A percentile compares a stretch with the other conserved stretches of the same genome.
These are phyloP conservation scores for Herminia tarsipennalis DNA, from an alignment of 2,888 invertebrate species.

Conservation along the genomic window DNA sequence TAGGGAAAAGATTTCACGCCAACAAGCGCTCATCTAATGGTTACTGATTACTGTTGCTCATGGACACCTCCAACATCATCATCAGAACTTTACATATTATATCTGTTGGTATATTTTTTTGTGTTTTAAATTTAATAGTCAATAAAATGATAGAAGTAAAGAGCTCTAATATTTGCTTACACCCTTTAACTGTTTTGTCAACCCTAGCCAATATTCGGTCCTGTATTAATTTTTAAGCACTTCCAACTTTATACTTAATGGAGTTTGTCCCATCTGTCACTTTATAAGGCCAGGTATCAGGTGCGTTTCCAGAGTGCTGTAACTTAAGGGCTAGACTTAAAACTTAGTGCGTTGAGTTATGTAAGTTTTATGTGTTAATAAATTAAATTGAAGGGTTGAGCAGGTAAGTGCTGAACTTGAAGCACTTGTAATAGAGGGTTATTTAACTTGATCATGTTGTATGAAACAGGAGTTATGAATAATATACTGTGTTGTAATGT, in stretches of 20 bases:
- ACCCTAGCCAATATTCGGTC: constrained; percentile 1
- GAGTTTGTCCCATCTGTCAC: constrained; percentile 34
- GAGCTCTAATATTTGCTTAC: too few relatives aligned
- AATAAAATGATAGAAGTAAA: too few relatives aligned
- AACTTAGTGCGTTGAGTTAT: constrained; percentile 38
- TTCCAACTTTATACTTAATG: constrained; percentile 29
- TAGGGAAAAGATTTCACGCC: too few relatives aligned
- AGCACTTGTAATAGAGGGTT: not conserved
- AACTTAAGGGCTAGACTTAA: constrained; percentile 42
- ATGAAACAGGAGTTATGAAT: not conserved
- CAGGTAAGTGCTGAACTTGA: not conserved
- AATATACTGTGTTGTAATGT: not conserved
- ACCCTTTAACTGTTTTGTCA: not conserved
- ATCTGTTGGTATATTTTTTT: too few relatives aligned
- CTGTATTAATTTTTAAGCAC: constrained; percentile 37
- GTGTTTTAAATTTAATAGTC: too few relatives aligned
- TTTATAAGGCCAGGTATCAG: constrained; percentile 38
- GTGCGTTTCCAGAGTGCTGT: constrained; percentile 32
- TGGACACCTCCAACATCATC: too few relatives aligned
- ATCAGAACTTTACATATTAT: too few relatives aligned
- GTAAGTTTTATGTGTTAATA: constrained; percentile 40
- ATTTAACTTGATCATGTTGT: not conserved
- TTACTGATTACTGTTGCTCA: too few relatives aligned
- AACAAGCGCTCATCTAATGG: too few relatives aligned
- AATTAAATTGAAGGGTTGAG: constrained; percentile 28